Conservation (phyloP, 2,113 vertebrate species). For the Platycercus adscitus region DNA sequence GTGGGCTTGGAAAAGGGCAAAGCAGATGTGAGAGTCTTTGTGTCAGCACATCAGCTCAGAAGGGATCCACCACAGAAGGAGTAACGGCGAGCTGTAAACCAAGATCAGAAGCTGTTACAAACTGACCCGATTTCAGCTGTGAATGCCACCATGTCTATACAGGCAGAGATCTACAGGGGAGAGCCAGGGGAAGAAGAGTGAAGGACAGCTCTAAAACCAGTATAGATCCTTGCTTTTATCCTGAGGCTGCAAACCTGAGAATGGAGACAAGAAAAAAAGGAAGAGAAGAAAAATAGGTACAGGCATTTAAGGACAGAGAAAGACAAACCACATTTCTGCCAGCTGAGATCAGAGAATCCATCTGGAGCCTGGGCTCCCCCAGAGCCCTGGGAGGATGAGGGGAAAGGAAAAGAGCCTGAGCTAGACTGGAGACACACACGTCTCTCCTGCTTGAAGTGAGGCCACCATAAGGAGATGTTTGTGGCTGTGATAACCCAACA, state of each 20-base stretch:
- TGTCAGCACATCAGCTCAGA: slow-evolving; percentile 86
- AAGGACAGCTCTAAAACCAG: slow-evolving; percentile 91
- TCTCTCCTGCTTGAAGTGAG: neutral
- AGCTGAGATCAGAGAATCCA: slow-evolving; percentile 1
- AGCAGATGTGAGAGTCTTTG: slow-evolving; percentile 60
- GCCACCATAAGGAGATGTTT: neutral
- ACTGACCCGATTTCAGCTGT: slow-evolving; percentile 77
- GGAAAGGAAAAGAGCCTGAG: neutral
- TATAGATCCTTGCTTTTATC: slow-evolving; percentile 98
- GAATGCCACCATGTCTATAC: slow-evolving; percentile 68
- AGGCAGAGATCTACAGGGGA: slow-evolving; percentile 79
- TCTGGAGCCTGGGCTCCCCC: neutral
- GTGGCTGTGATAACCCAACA: neutral
- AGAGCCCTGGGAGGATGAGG: neutral
- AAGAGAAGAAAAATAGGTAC: slow-evolving; percentile 64
- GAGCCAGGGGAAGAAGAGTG: slow-evolving; percentile 66
- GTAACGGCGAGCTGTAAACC: slow-evolving; percentile 93
- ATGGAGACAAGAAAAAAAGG: slow-evolving; percentile 69
- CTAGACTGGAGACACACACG: neutral
- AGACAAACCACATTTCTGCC: slow-evolving; percentile 48
- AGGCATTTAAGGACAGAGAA: slow-evolving; percentile 68
- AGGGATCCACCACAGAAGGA: slow-evolving; percentile 87
- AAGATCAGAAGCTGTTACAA: slow-evolving; percentile 95
- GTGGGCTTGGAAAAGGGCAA: slow-evolving; percentile 62
- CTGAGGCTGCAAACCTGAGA: slow-evolving; percentile 94